Conservation (phyloP, 2,113 vertebrate genomes). For the Alaudala cheleensis region DNA sequence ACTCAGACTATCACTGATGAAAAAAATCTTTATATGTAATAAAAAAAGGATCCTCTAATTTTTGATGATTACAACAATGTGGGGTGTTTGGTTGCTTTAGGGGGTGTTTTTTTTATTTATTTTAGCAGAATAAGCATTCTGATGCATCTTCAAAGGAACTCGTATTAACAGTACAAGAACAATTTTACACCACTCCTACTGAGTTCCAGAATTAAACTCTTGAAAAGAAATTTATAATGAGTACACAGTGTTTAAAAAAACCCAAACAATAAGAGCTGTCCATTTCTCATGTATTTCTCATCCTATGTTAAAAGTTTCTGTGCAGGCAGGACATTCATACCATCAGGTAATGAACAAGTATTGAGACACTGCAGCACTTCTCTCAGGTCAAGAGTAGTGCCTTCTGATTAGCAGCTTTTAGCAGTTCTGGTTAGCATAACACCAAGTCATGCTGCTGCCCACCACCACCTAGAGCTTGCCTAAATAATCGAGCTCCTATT, state of each 20-base stretch:
- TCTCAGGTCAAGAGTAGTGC: rapidly evolving
- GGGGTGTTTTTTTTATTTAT: not conserved
- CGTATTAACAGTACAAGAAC: not conserved
- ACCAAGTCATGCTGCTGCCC: not conserved
- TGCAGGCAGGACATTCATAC: not conserved
- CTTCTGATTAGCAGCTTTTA: not conserved
- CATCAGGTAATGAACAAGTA: not conserved
- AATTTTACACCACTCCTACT: not conserved
- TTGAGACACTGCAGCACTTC: not conserved
- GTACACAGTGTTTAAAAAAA: not conserved
- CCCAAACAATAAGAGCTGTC: not conserved
- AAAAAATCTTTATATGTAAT: not conserved
- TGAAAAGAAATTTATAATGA: not conserved
- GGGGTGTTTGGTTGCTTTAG: not conserved
- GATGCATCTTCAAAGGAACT: not conserved
- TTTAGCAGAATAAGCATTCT: not conserved
- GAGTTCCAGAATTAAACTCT: not conserved
- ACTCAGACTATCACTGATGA: not conserved
- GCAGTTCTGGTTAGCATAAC: not conserved
- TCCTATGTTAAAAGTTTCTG: not conserved
- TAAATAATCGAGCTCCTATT: not conserved
- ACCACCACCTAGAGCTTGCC: not conserved
- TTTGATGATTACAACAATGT: not conserved
- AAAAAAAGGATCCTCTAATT: not conserved
- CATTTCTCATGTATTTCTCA: not conserved